Evolutionary conservation across 2,888 invertebrate genomes (phyloP), one percentile per base, ranked within the genome.

Genomic region (Rotaria sp.): DNA sequence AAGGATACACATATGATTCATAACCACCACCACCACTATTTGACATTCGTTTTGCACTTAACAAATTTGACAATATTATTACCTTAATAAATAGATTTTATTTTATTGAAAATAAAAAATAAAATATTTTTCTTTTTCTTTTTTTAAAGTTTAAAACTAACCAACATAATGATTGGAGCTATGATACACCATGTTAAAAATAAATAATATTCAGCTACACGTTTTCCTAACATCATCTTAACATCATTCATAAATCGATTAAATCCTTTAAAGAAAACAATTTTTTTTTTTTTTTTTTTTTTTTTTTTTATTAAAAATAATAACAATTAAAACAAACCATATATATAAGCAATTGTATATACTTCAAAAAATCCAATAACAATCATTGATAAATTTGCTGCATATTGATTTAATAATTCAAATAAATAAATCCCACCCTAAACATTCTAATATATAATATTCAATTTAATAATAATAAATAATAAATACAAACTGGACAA

Each of bases 241-340:
- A 80, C 75, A 80, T 80, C 75, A 80, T 41, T 80, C 75, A 80
- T 80, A 80, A 80, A 80, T 30, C 75, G 38, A 80, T 80, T 45
- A 30, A 41, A 80, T 41, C 67, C 67, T 67, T 30, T 11, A 35
- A 26, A 57, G 24, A 55, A 5, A 55, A 8, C 10, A 45, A 45
- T 45, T 45, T 45, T 45, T 45, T 7, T 7, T 45, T 4, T 45
- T 45, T 10, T 3, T 50, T 10, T 18, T 18, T 3, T 50, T 10
- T 18, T 18, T 1, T 18, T 18, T 18, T 18, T 18, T 18, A 50
- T 50, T 4, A 24, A 10, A 55, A 24, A 24, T 7, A 55, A 55
- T 18, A 50, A 15, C 50, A 50, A 50, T 8, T 55, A 10, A 55
- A 55, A 55, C 26, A 24, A 30, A 67, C 75, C 75, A 26, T 80